Conservation (phyloP, 1,140 invertebrate genomes). For the Halyomorpha halys region DNA sequence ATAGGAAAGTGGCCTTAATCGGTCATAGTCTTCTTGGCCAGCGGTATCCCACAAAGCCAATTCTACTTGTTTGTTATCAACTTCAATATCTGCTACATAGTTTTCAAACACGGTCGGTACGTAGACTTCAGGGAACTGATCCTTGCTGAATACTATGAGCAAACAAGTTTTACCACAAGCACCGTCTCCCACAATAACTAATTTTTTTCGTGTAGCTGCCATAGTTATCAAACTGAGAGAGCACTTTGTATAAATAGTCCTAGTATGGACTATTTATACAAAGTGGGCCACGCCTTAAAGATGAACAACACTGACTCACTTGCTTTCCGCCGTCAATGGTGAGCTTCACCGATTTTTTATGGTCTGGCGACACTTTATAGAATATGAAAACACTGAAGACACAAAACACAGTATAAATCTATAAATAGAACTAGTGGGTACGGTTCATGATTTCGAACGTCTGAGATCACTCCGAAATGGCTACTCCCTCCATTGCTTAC, state of each 20-base stretch:
- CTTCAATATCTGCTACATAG: constrained; percentile 96
- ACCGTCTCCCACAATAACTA: constrained; percentile 98
- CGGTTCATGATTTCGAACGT: neutral
- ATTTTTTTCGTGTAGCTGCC: constrained; percentile 97
- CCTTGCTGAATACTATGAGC: constrained; percentile 95
- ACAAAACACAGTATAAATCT: neutral
- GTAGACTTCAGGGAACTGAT: constrained; percentile 98
- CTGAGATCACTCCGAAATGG: neutral
- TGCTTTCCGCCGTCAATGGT: constrained; percentile 11
- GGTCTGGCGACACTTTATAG: constrained; percentile 6
- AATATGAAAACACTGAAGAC: too few relatives aligned
- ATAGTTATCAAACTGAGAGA: constrained; percentile 42
- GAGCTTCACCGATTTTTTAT: constrained; percentile 4
- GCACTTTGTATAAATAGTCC: constrained; percentile 3
- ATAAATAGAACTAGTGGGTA: neutral
- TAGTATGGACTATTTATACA: constrained; percentile 26
- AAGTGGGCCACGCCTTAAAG: constrained; percentile 27
- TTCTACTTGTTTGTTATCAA: constrained; percentile 91
- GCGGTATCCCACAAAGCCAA: constrained; percentile 97
- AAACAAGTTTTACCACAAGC: constrained; percentile 98
- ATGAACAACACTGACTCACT: constrained; percentile 9
- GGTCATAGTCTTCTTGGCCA: constrained; percentile 96
- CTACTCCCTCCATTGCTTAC: constrained; percentile 21
- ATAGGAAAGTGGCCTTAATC: constrained; percentile 89
- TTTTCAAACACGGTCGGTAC: constrained; percentile 98